Percentiles rank a stretch among this genome's conserved stretches.
Conservation (phyloP, 2,888 invertebrate species). For the Lutraria lutraria region DNA sequence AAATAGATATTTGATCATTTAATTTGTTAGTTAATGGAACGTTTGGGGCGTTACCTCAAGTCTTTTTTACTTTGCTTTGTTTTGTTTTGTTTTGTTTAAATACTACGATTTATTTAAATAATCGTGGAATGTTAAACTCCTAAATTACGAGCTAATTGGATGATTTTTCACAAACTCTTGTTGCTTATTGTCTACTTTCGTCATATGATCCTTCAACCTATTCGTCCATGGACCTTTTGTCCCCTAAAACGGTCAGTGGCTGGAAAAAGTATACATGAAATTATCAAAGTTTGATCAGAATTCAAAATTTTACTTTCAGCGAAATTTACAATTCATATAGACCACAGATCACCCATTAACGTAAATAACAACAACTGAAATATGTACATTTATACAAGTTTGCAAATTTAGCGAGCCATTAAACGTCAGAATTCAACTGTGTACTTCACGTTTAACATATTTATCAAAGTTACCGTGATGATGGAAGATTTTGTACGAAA, state of each 20-base stretch:
- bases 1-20: conserved; percentile 16
- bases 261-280: too few species aligned
- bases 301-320: too few species aligned
- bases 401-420: too few species aligned
- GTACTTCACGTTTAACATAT: too few species aligned
- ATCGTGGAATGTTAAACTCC: conserved; percentile 26
- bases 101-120: conserved; percentile 35
- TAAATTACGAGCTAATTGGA: neutral
- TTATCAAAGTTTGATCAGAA: too few species aligned
- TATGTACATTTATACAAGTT: too few species aligned
- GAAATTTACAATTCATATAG: too few species aligned
- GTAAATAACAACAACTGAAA: too few species aligned
- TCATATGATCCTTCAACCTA: neutral
- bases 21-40: neutral
- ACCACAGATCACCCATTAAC: too few species aligned
- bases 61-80: neutral
- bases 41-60: neutral
- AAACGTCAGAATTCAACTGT: too few species aligned
- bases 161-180: conserved; percentile 8
- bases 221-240: neutral
- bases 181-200: neutral
- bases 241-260: neutral
- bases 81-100: conserved; percentile 18
- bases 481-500: too few species aligned
- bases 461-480: too few species aligned